Conservation (phyloP, 2,113 vertebrate genomes). For the Apistogramma diplotaenia region DNA sequence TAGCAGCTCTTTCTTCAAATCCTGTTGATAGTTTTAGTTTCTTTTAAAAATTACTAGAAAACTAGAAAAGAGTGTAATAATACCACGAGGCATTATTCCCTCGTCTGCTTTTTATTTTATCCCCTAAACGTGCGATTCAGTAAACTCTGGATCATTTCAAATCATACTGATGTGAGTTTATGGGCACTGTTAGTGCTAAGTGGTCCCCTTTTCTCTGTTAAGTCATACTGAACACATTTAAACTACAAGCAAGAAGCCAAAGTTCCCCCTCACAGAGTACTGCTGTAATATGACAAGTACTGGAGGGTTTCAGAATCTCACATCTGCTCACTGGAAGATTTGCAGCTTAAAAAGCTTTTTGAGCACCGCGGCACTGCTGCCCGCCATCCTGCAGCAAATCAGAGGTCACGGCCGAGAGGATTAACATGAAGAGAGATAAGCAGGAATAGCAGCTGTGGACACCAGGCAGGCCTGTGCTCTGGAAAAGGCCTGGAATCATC, state of each 20-base stretch:
- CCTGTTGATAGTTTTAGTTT: neutral
- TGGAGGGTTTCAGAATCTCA: conserved; percentile 19
- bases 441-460: conserved; percentile 51
- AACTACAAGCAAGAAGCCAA: neutral
- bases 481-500: conserved; percentile 22
- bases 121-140: too few relatives aligned
- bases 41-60: too few relatives aligned
- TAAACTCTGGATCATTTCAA: neutral
- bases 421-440: conserved; percentile 64
- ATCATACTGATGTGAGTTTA: neutral
- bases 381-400: conserved; percentile 47
- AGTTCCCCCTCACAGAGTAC: neutral
- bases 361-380: neutral
- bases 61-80: too few relatives aligned
- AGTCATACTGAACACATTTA: neutral
- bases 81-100: too few relatives aligned
- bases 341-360: conserved; percentile 57
- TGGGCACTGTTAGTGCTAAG: neutral
- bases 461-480: conserved; percentile 4
- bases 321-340: conserved; percentile 60
- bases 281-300: neutral
- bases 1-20: too few relatives aligned
- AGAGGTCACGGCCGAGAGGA: conserved; percentile 60
- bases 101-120: too few relatives aligned
- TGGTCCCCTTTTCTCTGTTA: neutral